Percentiles rank a stretch among this genome's conserved stretches.
phyloP scores from a whole-genome alignment of 2,797 vertebrate species.

The Lycodopsis pacificus region DNA sequence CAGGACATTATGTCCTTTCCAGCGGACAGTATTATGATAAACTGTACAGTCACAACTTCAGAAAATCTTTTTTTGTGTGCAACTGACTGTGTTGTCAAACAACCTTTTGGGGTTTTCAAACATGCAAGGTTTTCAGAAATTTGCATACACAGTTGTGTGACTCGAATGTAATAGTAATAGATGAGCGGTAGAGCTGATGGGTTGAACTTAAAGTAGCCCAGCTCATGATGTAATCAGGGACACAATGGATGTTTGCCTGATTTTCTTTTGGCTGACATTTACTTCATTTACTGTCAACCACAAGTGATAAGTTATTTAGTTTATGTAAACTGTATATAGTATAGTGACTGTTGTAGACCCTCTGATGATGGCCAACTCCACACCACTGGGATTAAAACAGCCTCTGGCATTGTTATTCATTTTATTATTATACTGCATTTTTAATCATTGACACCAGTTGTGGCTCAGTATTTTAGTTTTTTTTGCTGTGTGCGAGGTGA shows the following conservation, averaged over 20 bases:
- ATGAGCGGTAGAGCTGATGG: not conserved
- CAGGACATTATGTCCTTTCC: not conserved
- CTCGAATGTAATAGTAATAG: not conserved
- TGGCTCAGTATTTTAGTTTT: not conserved
- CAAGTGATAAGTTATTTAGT: not conserved
- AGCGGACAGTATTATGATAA: not conserved
- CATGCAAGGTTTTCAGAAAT: not conserved
- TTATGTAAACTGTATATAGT: not conserved
- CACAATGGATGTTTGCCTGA: not conserved
- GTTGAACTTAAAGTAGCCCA: not conserved
- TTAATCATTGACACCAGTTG: not conserved
- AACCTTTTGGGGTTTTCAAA: not conserved
- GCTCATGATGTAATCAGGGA: not conserved
- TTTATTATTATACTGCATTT: not conserved
- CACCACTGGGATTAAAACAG: not conserved
- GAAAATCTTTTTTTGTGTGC: not conserved
- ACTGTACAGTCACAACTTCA: not conserved
- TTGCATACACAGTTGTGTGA: not conserved
- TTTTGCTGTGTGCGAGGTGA: slow-evolving; percentile 4
- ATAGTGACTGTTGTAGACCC: not conserved
- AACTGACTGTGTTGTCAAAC: not conserved
- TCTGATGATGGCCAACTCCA: not conserved
- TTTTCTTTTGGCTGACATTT: not conserved
- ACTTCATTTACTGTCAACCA: not conserved
- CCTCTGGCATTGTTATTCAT: not conserved